These are phyloP conservation scores for Abscondita cerata DNA, from an alignment of 2,888 invertebrate genomes.

Conservation along the genomic window DNA sequence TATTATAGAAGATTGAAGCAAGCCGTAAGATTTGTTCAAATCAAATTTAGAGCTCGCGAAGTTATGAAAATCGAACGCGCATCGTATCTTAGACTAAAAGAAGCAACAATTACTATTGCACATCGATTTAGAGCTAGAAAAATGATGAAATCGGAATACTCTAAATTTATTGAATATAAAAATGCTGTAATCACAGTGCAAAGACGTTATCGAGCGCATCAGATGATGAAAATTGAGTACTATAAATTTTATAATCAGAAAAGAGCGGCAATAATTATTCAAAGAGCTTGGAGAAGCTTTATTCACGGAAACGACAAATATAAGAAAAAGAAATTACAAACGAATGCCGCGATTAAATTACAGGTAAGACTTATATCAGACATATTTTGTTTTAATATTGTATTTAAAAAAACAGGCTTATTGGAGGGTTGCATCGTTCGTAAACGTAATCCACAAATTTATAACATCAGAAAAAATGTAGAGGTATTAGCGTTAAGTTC, in stretches of 20 bases:
- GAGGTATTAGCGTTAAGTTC: slow-evolving; percentile 47
- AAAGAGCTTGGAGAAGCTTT: slow-evolving; percentile 51
- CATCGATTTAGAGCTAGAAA: slow-evolving; percentile 53
- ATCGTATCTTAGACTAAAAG: slow-evolving; percentile 44
- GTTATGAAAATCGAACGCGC: slow-evolving; percentile 51
- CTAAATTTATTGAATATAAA: slow-evolving; percentile 48
- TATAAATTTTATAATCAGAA: slow-evolving; percentile 23
- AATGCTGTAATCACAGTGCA: slow-evolving; percentile 42
- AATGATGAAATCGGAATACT: slow-evolving; percentile 41
- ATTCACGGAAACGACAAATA: slow-evolving; percentile 45
- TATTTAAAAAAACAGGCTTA: slow-evolving; percentile 32
- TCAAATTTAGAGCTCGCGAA: slow-evolving; percentile 39
- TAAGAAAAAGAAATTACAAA: slow-evolving; percentile 47
- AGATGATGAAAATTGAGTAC: neutral
- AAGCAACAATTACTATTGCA: slow-evolving; percentile 59
- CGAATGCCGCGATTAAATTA: slow-evolving; percentile 67
- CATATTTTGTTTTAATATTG: slow-evolving; percentile 15
- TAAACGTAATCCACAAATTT: slow-evolving; percentile 43
- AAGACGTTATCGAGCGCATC: slow-evolving; percentile 36
- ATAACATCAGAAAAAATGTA: slow-evolving; percentile 49
- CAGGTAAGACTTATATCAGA: slow-evolving; percentile 60
- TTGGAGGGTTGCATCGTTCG: slow-evolving; percentile 58
- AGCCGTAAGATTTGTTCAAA: slow-evolving; percentile 48
- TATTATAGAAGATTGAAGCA: slow-evolving; percentile 40
- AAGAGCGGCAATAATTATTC: slow-evolving; percentile 49